These are phyloP conservation scores for Corydoras sp. DNA, from an alignment of 2,113 vertebrate species.

Conservation along the genomic window DNA sequence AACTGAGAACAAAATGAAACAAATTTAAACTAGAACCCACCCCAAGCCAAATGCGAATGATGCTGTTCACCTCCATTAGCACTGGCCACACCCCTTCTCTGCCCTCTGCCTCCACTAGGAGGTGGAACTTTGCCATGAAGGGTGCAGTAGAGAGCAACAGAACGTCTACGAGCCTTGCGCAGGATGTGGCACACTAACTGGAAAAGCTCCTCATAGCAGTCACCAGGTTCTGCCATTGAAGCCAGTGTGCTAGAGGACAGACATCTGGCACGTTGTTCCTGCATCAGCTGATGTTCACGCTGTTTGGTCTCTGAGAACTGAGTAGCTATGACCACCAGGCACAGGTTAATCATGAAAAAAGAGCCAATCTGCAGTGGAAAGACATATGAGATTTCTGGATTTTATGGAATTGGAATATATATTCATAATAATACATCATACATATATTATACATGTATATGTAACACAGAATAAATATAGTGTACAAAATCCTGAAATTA, in stretches of 20 bases:
- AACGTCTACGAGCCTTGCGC: constrained; percentile 89
- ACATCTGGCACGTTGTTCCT: constrained; percentile 90
- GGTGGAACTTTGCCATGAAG: constrained; percentile 74
- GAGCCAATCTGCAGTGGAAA: constrained; percentile 72
- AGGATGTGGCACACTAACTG: constrained; percentile 91
- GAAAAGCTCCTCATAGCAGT: constrained; percentile 97
- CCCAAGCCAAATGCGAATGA: constrained; percentile 49
- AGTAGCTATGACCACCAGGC: constrained; percentile 96
- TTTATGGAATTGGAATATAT: no score
- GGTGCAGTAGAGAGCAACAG: constrained; percentile 82
- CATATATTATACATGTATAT: no score
- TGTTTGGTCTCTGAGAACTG: constrained; percentile 99
- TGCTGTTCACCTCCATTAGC: constrained; percentile 61
- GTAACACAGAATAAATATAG: no score
- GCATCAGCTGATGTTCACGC: constrained; percentile 96
- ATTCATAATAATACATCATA: no score
- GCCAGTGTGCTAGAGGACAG: constrained; percentile 94
- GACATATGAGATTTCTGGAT: background rate
- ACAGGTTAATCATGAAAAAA: constrained; percentile 92
- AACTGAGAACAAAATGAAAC: background rate
- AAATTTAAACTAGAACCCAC: constrained; percentile 54
- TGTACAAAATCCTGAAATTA: no score
- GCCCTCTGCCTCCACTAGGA: constrained; percentile 49
- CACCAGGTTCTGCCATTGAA: constrained; percentile 90
- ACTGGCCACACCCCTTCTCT: constrained; percentile 45